phyloP scores from a whole-genome alignment of 1,140 invertebrate genomes.

The Gryllus bimaculatus region DNA sequence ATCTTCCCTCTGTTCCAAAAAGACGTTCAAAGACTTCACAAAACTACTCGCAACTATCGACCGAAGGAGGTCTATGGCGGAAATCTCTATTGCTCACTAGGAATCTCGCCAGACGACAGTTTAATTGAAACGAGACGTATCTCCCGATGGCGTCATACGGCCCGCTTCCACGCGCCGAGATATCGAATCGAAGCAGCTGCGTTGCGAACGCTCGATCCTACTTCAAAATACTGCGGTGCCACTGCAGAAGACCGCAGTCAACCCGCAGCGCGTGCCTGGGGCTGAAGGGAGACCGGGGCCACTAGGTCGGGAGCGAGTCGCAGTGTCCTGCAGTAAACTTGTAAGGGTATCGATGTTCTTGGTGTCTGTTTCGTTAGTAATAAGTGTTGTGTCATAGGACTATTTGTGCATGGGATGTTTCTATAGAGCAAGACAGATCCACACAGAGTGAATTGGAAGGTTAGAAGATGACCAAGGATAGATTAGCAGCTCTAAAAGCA shows the following conservation, averaged over 20 bases:
- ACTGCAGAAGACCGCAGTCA: background rate
- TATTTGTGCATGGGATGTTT: background rate
- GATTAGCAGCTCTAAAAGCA: conserved; percentile 91
- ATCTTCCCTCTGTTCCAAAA: no score
- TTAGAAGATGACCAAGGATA: conserved; percentile 91
- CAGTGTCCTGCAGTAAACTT: background rate
- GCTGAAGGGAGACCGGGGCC: no score
- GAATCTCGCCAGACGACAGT: no score
- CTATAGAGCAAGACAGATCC: background rate
- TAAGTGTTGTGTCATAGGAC: background rate
- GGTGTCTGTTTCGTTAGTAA: background rate
- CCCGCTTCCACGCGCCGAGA: background rate
- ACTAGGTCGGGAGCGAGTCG: background rate
- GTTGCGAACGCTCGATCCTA: background rate
- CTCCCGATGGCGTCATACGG: background rate
- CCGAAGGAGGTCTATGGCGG: no score
- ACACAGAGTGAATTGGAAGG: conserved; percentile 39
- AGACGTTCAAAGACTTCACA: no score
- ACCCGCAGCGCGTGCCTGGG: background rate
- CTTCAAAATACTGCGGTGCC: background rate
- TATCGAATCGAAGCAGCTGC: background rate
- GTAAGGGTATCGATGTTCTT: background rate
- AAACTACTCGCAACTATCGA: no score
- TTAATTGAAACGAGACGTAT: no score
- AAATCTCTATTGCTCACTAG: no score